Evolutionary conservation across 2,797 vertebrate species (phyloP).

Genomic region (Zenarchopterus dispar): DNA sequence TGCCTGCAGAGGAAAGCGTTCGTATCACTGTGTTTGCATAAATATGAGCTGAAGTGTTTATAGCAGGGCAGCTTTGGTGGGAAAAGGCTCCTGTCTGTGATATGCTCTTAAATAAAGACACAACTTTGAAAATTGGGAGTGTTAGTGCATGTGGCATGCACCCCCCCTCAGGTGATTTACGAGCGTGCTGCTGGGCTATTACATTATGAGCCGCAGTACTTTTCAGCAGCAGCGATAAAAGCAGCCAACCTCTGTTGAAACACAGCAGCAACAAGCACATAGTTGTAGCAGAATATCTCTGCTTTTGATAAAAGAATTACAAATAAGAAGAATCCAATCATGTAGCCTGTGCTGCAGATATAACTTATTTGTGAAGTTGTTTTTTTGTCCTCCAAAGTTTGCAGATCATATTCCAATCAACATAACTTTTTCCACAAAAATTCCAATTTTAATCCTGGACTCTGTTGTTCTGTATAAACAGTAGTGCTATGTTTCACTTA

Average conservation of each 20-base stretch:
- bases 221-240: slow-evolving; percentile 61
- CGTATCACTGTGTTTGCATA: slow-evolving; percentile 44
- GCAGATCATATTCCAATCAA: slow-evolving; percentile 18
- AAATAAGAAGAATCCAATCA: slow-evolving; percentile 48
- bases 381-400: slow-evolving; percentile 49
- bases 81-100: slow-evolving; percentile 41
- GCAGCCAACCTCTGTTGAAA: slow-evolving; percentile 51
- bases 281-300: slow-evolving; percentile 60
- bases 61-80: background rate
- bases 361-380: slow-evolving; percentile 50
- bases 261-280: slow-evolving; percentile 53
- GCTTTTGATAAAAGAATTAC: slow-evolving; percentile 60
- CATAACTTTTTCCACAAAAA: slow-evolving; percentile 36
- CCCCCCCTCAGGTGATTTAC: slow-evolving; percentile 81
- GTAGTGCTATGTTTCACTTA: too few species aligned
- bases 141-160: slow-evolving; percentile 67
- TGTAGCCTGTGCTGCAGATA: slow-evolving; percentile 44
- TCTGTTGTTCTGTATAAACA: background rate
- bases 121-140: slow-evolving; percentile 75
- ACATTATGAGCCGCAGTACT: slow-evolving; percentile 68
- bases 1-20: slow-evolving; percentile 29
- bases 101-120: slow-evolving; percentile 80
- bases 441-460: slow-evolving; percentile 24
- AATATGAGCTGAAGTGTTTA: slow-evolving; percentile 35
- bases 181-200: slow-evolving; percentile 66